Conservation (phyloP, 2,797 vertebrate genomes). For the Epinephelus awoara region DNA sequence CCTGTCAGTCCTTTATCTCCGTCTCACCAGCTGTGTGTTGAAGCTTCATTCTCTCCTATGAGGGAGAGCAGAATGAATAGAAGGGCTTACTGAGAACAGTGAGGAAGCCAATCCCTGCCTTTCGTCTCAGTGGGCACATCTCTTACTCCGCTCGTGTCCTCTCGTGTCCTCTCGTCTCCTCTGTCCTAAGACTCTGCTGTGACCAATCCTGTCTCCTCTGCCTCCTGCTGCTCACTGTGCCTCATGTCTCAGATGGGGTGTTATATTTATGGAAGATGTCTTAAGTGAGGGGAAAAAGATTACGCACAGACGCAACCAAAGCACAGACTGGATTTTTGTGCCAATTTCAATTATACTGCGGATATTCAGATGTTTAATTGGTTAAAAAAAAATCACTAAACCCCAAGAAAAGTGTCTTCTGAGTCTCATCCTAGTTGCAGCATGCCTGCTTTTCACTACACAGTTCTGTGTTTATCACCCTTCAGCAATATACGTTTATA, state of each 20-base stretch:
- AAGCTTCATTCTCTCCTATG: conserved; percentile 48
- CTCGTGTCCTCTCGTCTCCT: background rate
- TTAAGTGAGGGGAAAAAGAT: conserved; percentile 4
- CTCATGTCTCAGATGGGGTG: conserved; percentile 3
- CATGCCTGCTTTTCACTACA: conserved; percentile 28
- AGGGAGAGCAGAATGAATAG: conserved; percentile 60
- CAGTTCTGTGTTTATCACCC: conserved; percentile 50
- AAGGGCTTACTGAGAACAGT: conserved; percentile 53
- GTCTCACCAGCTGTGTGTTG: conserved; percentile 59
- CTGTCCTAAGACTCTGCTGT: conserved; percentile 23
- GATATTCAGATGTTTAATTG: conserved; percentile 25
- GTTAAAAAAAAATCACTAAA: conserved; percentile 15
- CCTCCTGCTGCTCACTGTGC: background rate
- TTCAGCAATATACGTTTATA: conserved; percentile 25
- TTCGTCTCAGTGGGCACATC: conserved; percentile 47
- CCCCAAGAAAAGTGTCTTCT: background rate
- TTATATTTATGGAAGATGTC: conserved; percentile 24
- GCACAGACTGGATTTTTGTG: background rate
- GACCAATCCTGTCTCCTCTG: conserved; percentile 18
- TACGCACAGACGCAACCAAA: background rate
- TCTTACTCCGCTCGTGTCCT: background rate
- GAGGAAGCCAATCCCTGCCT: conserved; percentile 49
- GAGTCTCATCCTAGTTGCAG: conserved; percentile 20
- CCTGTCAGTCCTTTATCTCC: conserved; percentile 64
- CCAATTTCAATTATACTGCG: background rate